These are phyloP conservation scores for Dicranocentrus wangi DNA, from an alignment of 2,888 invertebrate genomes.

Conservation along the genomic window DNA sequence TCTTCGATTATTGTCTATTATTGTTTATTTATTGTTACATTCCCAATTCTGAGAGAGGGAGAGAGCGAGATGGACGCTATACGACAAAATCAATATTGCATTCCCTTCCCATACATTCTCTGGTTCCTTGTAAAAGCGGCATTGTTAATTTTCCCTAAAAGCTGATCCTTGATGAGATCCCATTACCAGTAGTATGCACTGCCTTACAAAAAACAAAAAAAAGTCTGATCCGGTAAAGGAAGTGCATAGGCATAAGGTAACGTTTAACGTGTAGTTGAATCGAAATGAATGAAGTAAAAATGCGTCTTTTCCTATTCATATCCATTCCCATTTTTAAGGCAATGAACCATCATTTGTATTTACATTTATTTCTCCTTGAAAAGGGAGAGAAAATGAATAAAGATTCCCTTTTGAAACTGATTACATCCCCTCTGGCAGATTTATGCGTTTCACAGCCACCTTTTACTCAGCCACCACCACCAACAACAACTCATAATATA, in stretches of 20 bases:
- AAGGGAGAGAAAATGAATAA: slow-evolving; percentile 17
- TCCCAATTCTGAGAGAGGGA: no score
- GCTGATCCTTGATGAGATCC: slow-evolving; percentile 15
- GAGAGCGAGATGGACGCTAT: no score
- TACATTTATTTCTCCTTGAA: slow-evolving; percentile 34
- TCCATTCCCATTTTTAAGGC: slow-evolving; percentile 15
- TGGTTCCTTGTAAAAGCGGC: slow-evolving; percentile 5
- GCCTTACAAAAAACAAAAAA: no score
- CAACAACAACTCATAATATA: no score
- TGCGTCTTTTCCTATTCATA: not conserved
- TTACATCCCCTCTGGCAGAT: slow-evolving; percentile 46
- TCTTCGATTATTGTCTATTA: slow-evolving; percentile 6
- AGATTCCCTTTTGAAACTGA: slow-evolving; percentile 30
- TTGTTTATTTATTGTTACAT: no score
- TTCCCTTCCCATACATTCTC: not conserved
- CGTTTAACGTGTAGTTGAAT: no score
- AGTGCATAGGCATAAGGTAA: not conserved
- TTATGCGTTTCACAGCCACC: slow-evolving; percentile 49
- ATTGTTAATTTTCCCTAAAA: slow-evolving; percentile 36
- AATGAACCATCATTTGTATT: slow-evolving; percentile 33
- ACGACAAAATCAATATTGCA: not conserved
- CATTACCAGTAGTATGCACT: not conserved
- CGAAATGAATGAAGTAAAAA: not conserved
- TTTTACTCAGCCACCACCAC: no score
- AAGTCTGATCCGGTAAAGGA: slow-evolving; percentile 13